These are phyloP conservation scores for Mustelus asterias DNA, from an alignment of 2,113 vertebrate genomes.

Conservation along the genomic window DNA sequence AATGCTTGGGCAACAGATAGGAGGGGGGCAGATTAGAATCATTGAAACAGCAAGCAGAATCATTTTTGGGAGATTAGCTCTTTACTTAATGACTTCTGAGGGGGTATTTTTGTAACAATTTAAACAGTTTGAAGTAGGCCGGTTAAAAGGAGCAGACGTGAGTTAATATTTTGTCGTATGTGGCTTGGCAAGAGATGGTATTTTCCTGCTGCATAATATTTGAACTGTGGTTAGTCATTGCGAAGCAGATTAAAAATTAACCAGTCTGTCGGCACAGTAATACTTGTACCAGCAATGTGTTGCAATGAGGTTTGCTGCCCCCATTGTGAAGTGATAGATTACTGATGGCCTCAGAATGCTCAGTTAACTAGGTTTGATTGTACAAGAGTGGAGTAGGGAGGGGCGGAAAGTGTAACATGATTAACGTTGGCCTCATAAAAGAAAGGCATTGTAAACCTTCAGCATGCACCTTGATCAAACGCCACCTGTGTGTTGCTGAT, in stretches of 20 bases:
- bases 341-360: not conserved
- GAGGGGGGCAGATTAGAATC: not conserved
- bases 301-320: not conserved
- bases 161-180: not conserved
- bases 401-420: not conserved
- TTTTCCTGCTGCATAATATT: not conserved
- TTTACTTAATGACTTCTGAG: not conserved
- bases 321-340: not conserved
- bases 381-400: not conserved
- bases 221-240: slow-evolving; percentile 12
- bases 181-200: not conserved
- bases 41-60: not conserved
- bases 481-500: not conserved
- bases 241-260: not conserved
- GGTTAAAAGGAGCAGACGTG: not conserved
- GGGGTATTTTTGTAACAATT: not conserved
- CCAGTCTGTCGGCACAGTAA: not conserved
- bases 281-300: not conserved
- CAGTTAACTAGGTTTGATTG: not conserved
- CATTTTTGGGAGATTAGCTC: not conserved
- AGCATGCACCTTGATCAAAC: not conserved
- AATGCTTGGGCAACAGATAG: not conserved
- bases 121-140: not conserved
- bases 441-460: not conserved
- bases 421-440: not conserved